These are phyloP conservation scores for Bellardia pandia DNA, from an alignment of 2,888 invertebrate species.

Conservation along the genomic window DNA sequence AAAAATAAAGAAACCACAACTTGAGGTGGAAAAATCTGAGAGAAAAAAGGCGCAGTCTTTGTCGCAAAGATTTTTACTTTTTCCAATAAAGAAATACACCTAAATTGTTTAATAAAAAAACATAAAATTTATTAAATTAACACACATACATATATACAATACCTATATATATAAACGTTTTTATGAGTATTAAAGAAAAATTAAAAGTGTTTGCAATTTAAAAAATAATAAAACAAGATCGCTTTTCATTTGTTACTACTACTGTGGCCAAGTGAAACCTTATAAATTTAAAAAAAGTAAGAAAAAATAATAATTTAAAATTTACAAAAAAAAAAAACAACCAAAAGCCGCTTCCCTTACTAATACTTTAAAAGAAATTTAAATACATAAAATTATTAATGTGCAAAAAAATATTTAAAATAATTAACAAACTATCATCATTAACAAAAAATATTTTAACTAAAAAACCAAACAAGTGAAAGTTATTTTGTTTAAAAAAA, in stretches of 20 bases:
- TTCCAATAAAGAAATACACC: background rate
- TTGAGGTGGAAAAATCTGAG: constrained; percentile 24
- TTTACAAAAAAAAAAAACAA: constrained; percentile 7
- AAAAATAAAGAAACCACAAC: background rate
- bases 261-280: constrained; percentile 55
- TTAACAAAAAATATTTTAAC: constrained; percentile 12
- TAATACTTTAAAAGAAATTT: constrained; percentile 9
- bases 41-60: constrained; percentile 72
- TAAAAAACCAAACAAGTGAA: constrained; percentile 59
- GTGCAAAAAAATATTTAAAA: background rate
- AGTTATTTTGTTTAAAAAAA: constrained; percentile 24
- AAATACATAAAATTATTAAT: background rate
- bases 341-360: background rate
- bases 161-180: background rate
- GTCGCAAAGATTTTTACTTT: constrained; percentile 51
- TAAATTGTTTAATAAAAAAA: constrained; percentile 7
- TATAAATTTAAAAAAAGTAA: constrained; percentile 40
- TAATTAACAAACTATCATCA: too few species aligned
- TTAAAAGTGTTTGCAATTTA: background rate
- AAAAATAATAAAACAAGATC: constrained; percentile 17
- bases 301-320: constrained; percentile 12
- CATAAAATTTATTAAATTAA: background rate
- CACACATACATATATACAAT: too few species aligned
- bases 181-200: background rate
- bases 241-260: constrained; percentile 16